Percentiles rank a stretch among this genome's conserved stretches.
phyloP scores from a whole-genome alignment of 1,140 invertebrate species.

The Heliothis subflexa region DNA sequence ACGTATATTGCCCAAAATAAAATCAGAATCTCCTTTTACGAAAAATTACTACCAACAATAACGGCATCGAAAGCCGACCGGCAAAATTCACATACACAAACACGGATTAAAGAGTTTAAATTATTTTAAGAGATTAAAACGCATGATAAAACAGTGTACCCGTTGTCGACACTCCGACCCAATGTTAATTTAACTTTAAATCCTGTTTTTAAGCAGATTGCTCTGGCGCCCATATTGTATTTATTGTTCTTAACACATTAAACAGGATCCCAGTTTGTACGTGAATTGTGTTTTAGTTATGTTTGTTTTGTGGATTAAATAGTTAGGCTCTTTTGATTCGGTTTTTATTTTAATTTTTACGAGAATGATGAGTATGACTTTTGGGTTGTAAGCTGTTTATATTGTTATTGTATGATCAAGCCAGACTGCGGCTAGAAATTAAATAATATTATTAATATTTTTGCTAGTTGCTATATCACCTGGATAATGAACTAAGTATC shows the following conservation, averaged over 20 bases:
- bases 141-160: conserved; percentile 64
- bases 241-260: conserved; percentile 48
- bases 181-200: conserved; percentile 78
- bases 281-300: conserved; percentile 38
- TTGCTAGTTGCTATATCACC: too few species aligned
- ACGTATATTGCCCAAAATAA: conserved; percentile 8
- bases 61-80: conserved; percentile 30
- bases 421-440: too few species aligned
- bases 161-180: conserved; percentile 59
- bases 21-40: not conserved
- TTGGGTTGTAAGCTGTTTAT: too few species aligned
- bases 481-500: too few species aligned
- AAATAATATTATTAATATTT: too few species aligned
- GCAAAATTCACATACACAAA: conserved; percentile 54
- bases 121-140: conserved; percentile 78
- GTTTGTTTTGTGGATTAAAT: conserved; percentile 25
- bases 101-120: conserved; percentile 77
- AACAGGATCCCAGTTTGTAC: conserved; percentile 36
- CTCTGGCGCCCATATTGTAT: conserved; percentile 37
- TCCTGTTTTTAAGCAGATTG: conserved; percentile 57
- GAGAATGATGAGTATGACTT: too few species aligned
- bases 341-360: not conserved
- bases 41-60: conserved; percentile 28
- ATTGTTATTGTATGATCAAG: too few species aligned
- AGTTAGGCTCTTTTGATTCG: conserved; percentile 5